phyloP scores from a whole-genome alignment of 2,797 vertebrate species.

The Myotis myotis region DNA sequence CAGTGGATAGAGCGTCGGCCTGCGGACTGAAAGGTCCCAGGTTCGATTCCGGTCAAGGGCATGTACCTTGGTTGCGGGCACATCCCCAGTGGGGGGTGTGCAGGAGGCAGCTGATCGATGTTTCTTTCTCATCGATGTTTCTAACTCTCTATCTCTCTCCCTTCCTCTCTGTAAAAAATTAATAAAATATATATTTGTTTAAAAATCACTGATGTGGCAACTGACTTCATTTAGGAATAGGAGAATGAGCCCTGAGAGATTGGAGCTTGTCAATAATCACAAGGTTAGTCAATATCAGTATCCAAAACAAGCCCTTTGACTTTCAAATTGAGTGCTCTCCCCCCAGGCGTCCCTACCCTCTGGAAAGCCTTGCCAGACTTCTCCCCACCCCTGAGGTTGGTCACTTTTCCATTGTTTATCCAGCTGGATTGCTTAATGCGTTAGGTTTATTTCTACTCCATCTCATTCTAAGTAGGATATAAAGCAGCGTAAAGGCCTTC shows the following conservation, averaged over 20 bases:
- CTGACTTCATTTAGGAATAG: neutral
- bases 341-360: neutral
- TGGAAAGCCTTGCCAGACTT: neutral
- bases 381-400: neutral
- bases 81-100: too few species aligned
- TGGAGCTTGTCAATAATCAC: neutral
- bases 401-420: neutral
- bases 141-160: too few species aligned
- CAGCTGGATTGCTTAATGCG: neutral
- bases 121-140: too few species aligned
- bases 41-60: too few species aligned
- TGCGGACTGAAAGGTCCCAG: too few species aligned
- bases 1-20: too few species aligned
- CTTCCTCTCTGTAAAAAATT: too few species aligned
- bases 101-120: too few species aligned
- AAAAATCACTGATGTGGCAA: neutral
- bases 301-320: neutral
- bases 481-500: neutral
- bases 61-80: too few species aligned
- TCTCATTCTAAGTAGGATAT: neutral
- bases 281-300: neutral
- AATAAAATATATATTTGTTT: too few species aligned
- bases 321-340: neutral
- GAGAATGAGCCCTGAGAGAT: neutral
- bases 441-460: neutral